Evolutionary conservation across 2,797 vertebrate species (phyloP).

Genomic region (Karalla daura): DNA sequence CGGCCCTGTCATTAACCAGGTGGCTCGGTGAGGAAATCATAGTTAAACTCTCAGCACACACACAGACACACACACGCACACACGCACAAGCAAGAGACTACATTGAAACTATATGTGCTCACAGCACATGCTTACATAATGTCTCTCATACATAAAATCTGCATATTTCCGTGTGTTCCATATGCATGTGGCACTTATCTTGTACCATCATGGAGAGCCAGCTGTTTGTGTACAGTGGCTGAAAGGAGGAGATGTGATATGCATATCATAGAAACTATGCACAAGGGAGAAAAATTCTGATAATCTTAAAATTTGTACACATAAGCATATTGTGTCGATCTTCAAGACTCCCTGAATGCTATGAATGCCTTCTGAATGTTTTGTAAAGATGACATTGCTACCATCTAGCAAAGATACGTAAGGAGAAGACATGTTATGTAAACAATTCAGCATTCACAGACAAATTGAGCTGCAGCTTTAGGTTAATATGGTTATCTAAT

Average conservation of each 20-base stretch:
- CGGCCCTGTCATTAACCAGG: conserved; percentile 91
- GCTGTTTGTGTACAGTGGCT: conserved; percentile 21
- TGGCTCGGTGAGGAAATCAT: conserved; percentile 86
- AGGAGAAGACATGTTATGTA: too few species aligned
- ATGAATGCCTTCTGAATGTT: not conserved
- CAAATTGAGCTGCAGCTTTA: too few species aligned
- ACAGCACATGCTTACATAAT: not conserved
- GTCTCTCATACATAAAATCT: conserved; percentile 25
- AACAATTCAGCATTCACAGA: too few species aligned
- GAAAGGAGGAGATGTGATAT: not conserved
- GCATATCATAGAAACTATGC: not conserved
- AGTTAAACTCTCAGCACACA: not conserved
- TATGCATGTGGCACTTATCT: conserved; percentile 16
- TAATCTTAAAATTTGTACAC: not conserved
- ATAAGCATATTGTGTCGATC: not conserved
- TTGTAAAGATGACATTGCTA: too few species aligned
- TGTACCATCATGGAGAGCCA: conserved; percentile 3
- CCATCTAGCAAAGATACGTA: too few species aligned
- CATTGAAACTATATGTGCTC: not conserved
- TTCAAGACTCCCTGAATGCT: not conserved
- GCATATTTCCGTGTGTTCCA: conserved; percentile 9
- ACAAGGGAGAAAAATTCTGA: not conserved
- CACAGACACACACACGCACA: not conserved
- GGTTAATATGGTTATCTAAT: too few species aligned
- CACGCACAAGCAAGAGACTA: not conserved